A percentile compares a stretch with the other conserved stretches of the same genome.
Conservation (phyloP, 2,797 vertebrate species). For the Peromyscus aztecus region DNA sequence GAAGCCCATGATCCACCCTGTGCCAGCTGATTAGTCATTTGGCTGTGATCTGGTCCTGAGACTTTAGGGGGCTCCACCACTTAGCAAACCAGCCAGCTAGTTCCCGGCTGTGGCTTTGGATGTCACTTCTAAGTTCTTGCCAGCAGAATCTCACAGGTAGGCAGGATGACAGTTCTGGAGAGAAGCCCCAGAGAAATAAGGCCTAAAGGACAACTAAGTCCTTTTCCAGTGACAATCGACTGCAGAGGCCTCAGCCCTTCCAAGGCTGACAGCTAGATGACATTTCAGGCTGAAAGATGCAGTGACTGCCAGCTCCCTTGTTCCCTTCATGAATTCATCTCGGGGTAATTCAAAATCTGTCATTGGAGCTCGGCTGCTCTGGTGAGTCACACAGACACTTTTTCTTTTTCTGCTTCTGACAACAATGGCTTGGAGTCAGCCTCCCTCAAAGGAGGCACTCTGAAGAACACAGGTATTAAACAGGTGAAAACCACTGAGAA, state of each 20-base stretch:
- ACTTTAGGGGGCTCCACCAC: not conserved
- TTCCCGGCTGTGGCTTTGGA: not conserved
- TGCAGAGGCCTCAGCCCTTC: not conserved
- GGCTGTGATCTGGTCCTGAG: not conserved
- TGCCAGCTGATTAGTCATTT: not conserved
- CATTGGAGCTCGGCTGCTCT: slow-evolving; percentile 37
- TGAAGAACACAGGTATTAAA: not conserved
- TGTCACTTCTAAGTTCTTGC: not conserved
- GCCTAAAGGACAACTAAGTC: not conserved
- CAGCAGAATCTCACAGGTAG: not conserved
- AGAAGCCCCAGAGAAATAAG: not conserved
- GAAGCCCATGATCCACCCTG: not conserved
- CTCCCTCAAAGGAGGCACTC: not conserved
- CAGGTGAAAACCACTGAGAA: not conserved
- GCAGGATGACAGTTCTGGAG: not conserved
- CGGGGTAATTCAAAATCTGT: slow-evolving; percentile 45
- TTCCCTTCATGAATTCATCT: slow-evolving; percentile 39
- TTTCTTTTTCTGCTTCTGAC: not conserved
- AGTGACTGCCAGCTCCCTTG: not conserved
- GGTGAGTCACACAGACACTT: slow-evolving; percentile 55
- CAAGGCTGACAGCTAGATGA: slow-evolving; percentile 16
- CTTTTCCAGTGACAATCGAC: not conserved
- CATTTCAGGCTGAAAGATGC: slow-evolving; percentile 42
- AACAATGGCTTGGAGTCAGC: slow-evolving; percentile 35
- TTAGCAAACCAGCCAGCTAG: not conserved